Evolutionary conservation across 2,888 invertebrate genomes (phyloP).

Genomic region (Ligdia adustata): DNA sequence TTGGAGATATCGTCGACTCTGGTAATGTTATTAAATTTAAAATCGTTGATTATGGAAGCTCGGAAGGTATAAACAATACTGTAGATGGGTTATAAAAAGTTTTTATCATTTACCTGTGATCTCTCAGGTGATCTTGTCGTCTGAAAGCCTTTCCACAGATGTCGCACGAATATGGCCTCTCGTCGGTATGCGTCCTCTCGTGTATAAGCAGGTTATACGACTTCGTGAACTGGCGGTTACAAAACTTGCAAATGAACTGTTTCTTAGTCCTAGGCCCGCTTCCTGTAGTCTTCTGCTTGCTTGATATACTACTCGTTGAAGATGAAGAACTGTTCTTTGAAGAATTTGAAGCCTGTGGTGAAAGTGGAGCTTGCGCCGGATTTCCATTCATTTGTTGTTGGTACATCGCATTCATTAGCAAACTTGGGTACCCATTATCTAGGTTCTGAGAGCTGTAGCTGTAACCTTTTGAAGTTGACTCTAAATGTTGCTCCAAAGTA

Average conservation of each 20-base stretch:
- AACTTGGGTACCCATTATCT: slow-evolving; percentile 88
- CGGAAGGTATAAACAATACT: slow-evolving; percentile 20
- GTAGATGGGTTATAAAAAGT: slow-evolving; percentile 19
- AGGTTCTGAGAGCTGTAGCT: slow-evolving; percentile 80
- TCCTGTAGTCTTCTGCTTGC: slow-evolving; percentile 72
- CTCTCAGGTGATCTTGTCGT: slow-evolving; percentile 97
- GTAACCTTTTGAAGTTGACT: slow-evolving; percentile 73
- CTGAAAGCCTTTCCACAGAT: slow-evolving; percentile 99
- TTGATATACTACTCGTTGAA: slow-evolving; percentile 74
- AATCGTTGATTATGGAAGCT: slow-evolving; percentile 19
- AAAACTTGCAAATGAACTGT: slow-evolving; percentile 99
- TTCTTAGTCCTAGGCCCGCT: slow-evolving; percentile 95
- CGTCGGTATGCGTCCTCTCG: slow-evolving; percentile 98
- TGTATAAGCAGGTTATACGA: slow-evolving; percentile 98
- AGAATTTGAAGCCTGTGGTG: slow-evolving; percentile 73
- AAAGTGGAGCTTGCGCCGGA: slow-evolving; percentile 72
- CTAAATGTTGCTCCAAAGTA: slow-evolving; percentile 83
- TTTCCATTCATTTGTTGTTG: slow-evolving; percentile 82
- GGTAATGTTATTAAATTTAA: slow-evolving; percentile 22
- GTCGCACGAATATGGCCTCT: slow-evolving; percentile 98
- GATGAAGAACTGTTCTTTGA: slow-evolving; percentile 77
- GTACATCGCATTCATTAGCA: slow-evolving; percentile 88
- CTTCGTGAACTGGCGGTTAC: slow-evolving; percentile 98
- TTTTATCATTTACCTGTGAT: slow-evolving; percentile 89
- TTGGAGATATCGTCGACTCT: slow-evolving; percentile 16